Percentiles rank a stretch among this genome's conserved stretches.
These are phyloP conservation scores for Sus cebifrons DNA, from an alignment of 2,797 vertebrate species.

Conservation along the genomic window DNA sequence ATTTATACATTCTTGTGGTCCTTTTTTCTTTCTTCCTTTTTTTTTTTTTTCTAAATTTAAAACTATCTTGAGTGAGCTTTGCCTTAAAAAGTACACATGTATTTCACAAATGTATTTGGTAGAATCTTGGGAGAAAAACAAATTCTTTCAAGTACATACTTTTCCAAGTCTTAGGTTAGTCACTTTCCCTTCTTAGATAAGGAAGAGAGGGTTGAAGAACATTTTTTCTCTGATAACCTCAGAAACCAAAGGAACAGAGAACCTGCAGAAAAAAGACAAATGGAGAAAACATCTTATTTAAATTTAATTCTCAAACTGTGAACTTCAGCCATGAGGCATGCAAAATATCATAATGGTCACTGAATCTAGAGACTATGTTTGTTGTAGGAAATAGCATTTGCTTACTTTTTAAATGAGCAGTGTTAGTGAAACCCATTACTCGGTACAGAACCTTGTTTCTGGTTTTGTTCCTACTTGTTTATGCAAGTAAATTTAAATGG, in stretches of 20 bases:
- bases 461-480: neutral
- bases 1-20: conserved; percentile 21
- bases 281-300: conserved; percentile 20
- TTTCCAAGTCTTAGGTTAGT: neutral
- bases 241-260: conserved; percentile 3
- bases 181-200: conserved; percentile 10
- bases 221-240: neutral
- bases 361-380: neutral
- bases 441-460: neutral
- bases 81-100: neutral
- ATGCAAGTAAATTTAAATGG: neutral
- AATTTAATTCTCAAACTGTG: conserved; percentile 7
- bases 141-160: neutral
- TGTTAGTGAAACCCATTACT: neutral
- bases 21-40: neutral
- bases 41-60: neutral
- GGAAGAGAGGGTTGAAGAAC: neutral
- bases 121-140: neutral
- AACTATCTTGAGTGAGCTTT: conserved; percentile 31
- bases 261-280: neutral
- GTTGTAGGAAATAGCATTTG: neutral
- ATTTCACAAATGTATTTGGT: neutral
- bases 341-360: neutral
- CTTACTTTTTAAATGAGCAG: neutral
- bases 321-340: neutral